Evolutionary conservation across 2,113 vertebrate species (phyloP), one percentile per base, ranked within the genome.

Genomic region (Oryzias celebensis): DNA sequence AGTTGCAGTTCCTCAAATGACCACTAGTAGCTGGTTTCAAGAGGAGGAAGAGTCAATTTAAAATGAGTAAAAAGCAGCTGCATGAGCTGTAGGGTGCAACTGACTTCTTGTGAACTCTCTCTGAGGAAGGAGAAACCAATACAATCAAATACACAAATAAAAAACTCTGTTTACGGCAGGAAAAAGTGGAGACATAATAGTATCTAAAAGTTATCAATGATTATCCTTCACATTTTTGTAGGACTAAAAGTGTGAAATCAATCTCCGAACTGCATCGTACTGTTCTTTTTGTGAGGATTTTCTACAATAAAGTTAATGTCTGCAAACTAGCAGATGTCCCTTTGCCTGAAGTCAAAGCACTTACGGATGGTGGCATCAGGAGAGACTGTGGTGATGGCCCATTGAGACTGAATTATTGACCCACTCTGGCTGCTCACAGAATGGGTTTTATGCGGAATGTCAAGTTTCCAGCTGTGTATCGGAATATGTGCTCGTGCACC

Each of bases 391-490:
- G 68, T 62, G 57, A 81, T 53, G 50, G 73, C 72, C 71, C 70
- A 81, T 81, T 75, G 75, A 62, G 64, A 66, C 55, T 85, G 77
- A 86, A 65, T 87, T 83, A 86, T 76, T 76, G 82, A 87, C 74
- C 77, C 31, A 17, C 42, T 68, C 63, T 48, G 45, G 69, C 78
- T 73, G 69, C 72, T 77, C 70, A 51, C 41, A 55, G 60, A 68
- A 63, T 14, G 64, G 17, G 68, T 82, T 85, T 82, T 72, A 73
- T 77, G 76, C 73, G 36, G 69, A 58, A 65, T 60, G 73, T 54
- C 4, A 52, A 18, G 82, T 55, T 82, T 82, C 77, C 78, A 86
- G 83, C 85, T 85, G 83, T 58, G 78, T 69, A 65, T 80, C 62
- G 66, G 44, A 76, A 70, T 76, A 59, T 46, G 53, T 56, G 51